Evolutionary conservation across 2,113 vertebrate species (phyloP), one percentile per base, ranked within the genome.

Genomic region (Crocuta crocuta): DNA sequence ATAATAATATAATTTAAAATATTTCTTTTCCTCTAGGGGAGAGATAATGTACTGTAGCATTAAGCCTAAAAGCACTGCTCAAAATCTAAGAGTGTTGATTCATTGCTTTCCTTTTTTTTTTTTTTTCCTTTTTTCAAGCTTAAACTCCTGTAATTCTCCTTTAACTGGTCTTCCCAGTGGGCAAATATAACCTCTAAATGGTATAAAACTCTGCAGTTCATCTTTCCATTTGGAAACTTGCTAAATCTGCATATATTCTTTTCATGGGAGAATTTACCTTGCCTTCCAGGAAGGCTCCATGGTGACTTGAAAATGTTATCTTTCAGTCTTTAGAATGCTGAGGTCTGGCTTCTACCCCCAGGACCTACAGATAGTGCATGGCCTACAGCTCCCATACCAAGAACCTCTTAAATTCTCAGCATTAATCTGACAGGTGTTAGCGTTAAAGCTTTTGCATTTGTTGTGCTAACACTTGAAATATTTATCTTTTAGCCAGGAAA

Each of bases 121-220:
- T 66, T 83, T 66, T n/a, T 63, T 65, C 96, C 97, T 98, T 97
- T 97, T 98, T 98, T 98, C 84, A 98, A 97, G 94, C 90, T 80
- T 98, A 97, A 98, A 98, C 97, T 97, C 95, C 97, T 98, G 85
- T 98, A 98, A 98, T 99, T 99, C 98, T 98, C 97, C 98, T 98
- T 98, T 99, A 99, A 98, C 97, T 95, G 97, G 98, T 98, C 98
- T 98, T 98, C 98, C 98, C 98, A 98, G 97, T 92, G 98, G 98
- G 98, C 98, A 98, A 98, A 99, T 99, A 98, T 98, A 98, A 98
- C 97, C 98, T 99, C 98, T 93, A 97, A 98, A 98, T 33, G 89
- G 88, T 98, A 95, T 93, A 96, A 98, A 98, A 96, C 91, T 98
- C 66, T 92, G 97, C 88, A 98, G 96, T 97, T 98, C 97, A 98